These are phyloP conservation scores for Matsumurasca onukii DNA, from an alignment of 1,140 invertebrate genomes.

Conservation along the genomic window DNA sequence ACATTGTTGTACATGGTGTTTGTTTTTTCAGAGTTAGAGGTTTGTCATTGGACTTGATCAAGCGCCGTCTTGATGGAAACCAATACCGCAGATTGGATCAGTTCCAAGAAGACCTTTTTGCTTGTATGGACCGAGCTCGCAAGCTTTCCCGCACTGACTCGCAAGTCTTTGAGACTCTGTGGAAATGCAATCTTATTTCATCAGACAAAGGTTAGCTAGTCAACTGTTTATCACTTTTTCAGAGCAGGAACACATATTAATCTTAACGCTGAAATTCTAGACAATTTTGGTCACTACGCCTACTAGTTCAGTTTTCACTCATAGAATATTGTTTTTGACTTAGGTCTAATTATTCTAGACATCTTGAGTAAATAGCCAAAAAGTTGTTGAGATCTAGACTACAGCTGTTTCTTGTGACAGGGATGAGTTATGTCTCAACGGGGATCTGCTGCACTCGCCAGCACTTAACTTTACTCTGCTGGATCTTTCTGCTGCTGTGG, in stretches of 20 bases:
- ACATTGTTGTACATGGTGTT: no score
- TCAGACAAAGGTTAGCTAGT: slow-evolving; percentile 59
- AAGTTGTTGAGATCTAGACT: no score
- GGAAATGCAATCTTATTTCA: slow-evolving; percentile 91
- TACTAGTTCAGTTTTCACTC: no score
- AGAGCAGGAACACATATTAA: no score
- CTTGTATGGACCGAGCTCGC: slow-evolving; percentile 87
- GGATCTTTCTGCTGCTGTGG: slow-evolving; percentile 63
- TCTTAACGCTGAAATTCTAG: no score
- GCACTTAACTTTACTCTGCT: slow-evolving; percentile 78
- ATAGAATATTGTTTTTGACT: no score
- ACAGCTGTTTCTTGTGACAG: no score
- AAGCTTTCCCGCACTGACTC: slow-evolving; percentile 87
- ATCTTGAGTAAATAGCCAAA: no score
- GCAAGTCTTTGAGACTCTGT: slow-evolving; percentile 94
- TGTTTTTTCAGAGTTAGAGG: slow-evolving; percentile 62
- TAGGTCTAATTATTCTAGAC: no score
- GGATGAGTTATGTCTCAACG: slow-evolving; percentile 70
- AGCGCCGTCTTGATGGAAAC: slow-evolving; percentile 79
- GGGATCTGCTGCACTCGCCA: slow-evolving; percentile 80
- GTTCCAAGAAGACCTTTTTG: slow-evolving; percentile 97
- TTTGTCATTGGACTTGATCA: slow-evolving; percentile 82
- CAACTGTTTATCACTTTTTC: no score
- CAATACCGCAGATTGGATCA: slow-evolving; percentile 89
- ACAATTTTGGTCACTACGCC: no score